Evolutionary conservation across 1,140 invertebrate species (phyloP).

Genomic region (Vollenhovia emeryi): DNA sequence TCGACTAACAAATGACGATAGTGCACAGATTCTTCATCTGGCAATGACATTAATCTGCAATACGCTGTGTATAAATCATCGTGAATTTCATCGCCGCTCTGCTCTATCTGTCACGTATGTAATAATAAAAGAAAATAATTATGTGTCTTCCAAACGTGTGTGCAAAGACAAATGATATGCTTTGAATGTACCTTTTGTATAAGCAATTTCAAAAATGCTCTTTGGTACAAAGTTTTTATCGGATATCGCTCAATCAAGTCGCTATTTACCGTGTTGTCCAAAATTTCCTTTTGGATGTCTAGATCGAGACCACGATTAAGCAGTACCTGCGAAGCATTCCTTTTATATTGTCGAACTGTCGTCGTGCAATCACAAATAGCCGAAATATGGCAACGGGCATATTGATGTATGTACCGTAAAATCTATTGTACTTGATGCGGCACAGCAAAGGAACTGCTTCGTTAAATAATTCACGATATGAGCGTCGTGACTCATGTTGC

Average conservation of each 20-base stretch:
- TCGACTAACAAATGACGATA: constrained; percentile 85
- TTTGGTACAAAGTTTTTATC: constrained; percentile 84
- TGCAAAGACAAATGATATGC: neutral
- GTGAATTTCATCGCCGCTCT: constrained; percentile 78
- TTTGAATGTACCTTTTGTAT: constrained; percentile 82
- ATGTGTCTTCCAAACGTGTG: neutral
- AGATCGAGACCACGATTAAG: constrained; percentile 58
- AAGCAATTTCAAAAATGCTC: constrained; percentile 83
- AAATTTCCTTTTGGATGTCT: constrained; percentile 79
- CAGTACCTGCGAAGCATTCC: neutral
- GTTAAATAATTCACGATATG: constrained; percentile 40
- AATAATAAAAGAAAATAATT: constrained; percentile 20
- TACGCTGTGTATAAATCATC: constrained; percentile 83
- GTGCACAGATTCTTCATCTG: constrained; percentile 71
- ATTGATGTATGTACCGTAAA: constrained; percentile 76
- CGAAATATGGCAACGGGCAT: neutral
- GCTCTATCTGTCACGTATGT: constrained; percentile 78
- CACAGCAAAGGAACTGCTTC: constrained; percentile 81
- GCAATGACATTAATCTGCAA: constrained; percentile 78
- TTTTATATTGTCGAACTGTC: neutral
- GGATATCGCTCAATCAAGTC: constrained; percentile 81
- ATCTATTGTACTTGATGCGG: constrained; percentile 78
- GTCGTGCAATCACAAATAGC: neutral
- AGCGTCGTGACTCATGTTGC: neutral
- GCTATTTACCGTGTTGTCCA: constrained; percentile 82